phyloP scores from a whole-genome alignment of 2,797 vertebrate species.

The Oryzias sinensis region DNA sequence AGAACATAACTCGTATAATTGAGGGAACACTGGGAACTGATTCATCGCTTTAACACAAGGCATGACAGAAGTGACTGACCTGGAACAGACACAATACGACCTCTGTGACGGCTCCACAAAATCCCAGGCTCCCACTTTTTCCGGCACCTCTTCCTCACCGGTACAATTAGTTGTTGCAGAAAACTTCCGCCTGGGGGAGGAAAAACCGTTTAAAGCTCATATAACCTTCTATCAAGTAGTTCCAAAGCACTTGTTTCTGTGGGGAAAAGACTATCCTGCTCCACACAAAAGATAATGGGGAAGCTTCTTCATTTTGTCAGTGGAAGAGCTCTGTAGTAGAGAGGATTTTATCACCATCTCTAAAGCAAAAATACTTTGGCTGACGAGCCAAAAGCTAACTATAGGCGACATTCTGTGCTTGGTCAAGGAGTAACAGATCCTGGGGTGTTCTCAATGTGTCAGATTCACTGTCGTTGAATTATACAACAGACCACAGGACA shows the following conservation, averaged over 20 bases:
- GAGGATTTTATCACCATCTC: constrained; percentile 34
- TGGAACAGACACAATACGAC: constrained; percentile 92
- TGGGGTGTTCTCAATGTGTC: constrained; percentile 54
- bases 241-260: no score
- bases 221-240: no score
- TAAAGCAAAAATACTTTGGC: constrained; percentile 47
- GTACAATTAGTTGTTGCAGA: constrained; percentile 87
- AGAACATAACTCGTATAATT: no score
- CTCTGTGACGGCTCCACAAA: constrained; percentile 93
- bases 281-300: no score
- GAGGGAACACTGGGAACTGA: no score
- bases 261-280: no score
- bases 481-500: constrained; percentile 32
- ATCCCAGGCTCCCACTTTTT: constrained; percentile 90
- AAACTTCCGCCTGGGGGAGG: constrained; percentile 86
- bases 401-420: constrained; percentile 51
- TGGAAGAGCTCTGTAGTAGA: constrained; percentile 26
- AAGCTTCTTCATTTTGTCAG: constrained; percentile 9
- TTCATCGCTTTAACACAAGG: no score
- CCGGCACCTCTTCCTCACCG: constrained; percentile 85
- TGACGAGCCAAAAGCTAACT: constrained; percentile 53
- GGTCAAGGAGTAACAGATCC: constrained; percentile 55
- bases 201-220: not conserved
- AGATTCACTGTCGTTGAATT: constrained; percentile 52
- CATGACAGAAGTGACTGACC: constrained; percentile 68